phyloP scores from a whole-genome alignment of 2,888 invertebrate genomes.

The Chaetoderma sp. region DNA sequence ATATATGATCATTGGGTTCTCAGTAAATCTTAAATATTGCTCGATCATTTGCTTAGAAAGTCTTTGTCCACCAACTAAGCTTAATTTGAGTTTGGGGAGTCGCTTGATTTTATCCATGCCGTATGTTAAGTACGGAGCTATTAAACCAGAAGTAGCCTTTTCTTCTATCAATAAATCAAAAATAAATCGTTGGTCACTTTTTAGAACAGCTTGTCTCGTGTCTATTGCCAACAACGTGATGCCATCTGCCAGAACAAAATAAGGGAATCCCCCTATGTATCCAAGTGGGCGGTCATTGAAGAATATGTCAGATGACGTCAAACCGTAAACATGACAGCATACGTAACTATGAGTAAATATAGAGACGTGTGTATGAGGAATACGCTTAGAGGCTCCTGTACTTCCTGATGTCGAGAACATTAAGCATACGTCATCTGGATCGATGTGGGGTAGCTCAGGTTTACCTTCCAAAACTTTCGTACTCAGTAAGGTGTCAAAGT shows the following conservation, averaged over 20 bases:
- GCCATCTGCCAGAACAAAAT: background rate
- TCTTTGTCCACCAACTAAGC: background rate
- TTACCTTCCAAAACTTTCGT: no score
- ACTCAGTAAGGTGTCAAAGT: no score
- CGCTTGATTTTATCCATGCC: background rate
- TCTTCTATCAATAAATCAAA: background rate
- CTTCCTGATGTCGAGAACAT: conserved; percentile 16
- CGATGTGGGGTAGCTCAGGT: background rate
- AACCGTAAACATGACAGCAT: background rate
- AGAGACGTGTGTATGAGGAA: conserved; percentile 2
- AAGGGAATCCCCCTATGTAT: background rate
- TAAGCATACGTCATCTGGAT: conserved; percentile 12
- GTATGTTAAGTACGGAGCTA: background rate
- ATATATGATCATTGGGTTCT: background rate
- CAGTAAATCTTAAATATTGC: background rate
- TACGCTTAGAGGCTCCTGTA: conserved; percentile 16
- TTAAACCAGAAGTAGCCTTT: background rate
- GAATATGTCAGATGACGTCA: background rate
- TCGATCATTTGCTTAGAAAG: background rate
- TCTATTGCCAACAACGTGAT: background rate
- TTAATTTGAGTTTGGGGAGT: background rate
- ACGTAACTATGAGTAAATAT: background rate
- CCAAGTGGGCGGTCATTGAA: background rate
- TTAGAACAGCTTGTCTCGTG: background rate
- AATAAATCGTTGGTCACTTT: background rate